Evolutionary conservation across 2,113 vertebrate genomes (phyloP), one percentile per base, ranked within the genome.

Genomic region (Chlorocebus sabaeus): DNA sequence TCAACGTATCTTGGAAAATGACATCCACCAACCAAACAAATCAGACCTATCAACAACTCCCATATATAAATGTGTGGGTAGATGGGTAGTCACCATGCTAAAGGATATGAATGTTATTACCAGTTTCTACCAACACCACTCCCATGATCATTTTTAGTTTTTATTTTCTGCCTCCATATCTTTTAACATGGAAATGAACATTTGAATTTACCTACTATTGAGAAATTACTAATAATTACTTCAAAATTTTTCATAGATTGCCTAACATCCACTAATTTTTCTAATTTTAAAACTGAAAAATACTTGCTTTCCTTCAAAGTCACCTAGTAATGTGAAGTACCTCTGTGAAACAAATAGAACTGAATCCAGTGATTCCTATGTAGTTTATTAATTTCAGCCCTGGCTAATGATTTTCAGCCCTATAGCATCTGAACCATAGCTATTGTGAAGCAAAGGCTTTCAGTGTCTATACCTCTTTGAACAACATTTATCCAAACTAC

Each of bases 271-370:
- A 93, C 80, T 90, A 81, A 61, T 52, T 13, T 86, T 89, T 78
- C 79, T 10, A 89, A 13, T 85, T 97, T 79, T 94, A 92, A 95
- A 68, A 8, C 68, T 84, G 84, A 93, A 95, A 94, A 89, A 67
- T n/a, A 59, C 3, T 72, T 90, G 61, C 4, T 92, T 20, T 68
- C 70, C 84, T 92, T 90, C 93, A 90, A 43, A 84, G 90, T 92
- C 45, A 84, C 55, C n/a, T 25, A 43, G 10, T 12, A 93, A 92
- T 55, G 45, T 35, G 6, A 87, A 96, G 20, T 38, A 25, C 35
- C 55, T 96, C 52, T 68, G 10, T 59, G 43, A 73, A 25, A n/a
- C 55, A 70, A 94, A 87, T 3, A 50, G 73, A 95, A 90, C 89
- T 13, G 0, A 95, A 70, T 89, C n/a, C 55, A 76, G 40, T 72